These are phyloP conservation scores for Pyrrhosoma nymphula DNA, from an alignment of 2,888 invertebrate species.

Conservation along the genomic window DNA sequence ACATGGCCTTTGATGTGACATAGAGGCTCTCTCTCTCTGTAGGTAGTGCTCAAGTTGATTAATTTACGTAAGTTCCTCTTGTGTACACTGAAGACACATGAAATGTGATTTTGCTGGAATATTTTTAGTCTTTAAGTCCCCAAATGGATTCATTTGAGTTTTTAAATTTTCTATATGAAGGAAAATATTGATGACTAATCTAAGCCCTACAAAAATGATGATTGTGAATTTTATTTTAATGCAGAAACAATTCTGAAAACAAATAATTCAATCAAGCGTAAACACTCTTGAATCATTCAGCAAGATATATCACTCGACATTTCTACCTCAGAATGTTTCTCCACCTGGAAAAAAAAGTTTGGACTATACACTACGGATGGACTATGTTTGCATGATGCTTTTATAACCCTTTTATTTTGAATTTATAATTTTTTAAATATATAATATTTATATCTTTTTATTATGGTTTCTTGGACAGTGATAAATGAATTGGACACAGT, in stretches of 20 bases:
- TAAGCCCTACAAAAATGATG: slow-evolving; percentile 43
- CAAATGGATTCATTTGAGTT: background rate
- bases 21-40: background rate
- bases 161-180: background rate
- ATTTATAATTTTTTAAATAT: slow-evolving; percentile 63
- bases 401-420: slow-evolving; percentile 59
- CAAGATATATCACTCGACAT: slow-evolving; percentile 39
- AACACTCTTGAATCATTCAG: slow-evolving; percentile 28
- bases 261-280: slow-evolving; percentile 34
- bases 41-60: background rate
- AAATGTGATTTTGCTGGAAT: background rate
- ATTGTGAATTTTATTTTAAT: slow-evolving; percentile 10
- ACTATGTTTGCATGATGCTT: slow-evolving; percentile 62
- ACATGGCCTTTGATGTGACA: background rate
- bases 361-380: slow-evolving; percentile 53
- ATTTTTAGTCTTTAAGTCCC: background rate
- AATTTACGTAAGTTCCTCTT: background rate
- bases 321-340: slow-evolving; percentile 30
- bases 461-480: slow-evolving; percentile 61
- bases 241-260: background rate
- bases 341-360: slow-evolving; percentile 18
- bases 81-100: slow-evolving; percentile 25
- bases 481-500: slow-evolving; percentile 66
- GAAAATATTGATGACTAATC: slow-evolving; percentile 47
- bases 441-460: slow-evolving; percentile 64